These are phyloP conservation scores for Leucopsar rothschildi DNA, from an alignment of 2,113 vertebrate genomes.

Conservation along the genomic window DNA sequence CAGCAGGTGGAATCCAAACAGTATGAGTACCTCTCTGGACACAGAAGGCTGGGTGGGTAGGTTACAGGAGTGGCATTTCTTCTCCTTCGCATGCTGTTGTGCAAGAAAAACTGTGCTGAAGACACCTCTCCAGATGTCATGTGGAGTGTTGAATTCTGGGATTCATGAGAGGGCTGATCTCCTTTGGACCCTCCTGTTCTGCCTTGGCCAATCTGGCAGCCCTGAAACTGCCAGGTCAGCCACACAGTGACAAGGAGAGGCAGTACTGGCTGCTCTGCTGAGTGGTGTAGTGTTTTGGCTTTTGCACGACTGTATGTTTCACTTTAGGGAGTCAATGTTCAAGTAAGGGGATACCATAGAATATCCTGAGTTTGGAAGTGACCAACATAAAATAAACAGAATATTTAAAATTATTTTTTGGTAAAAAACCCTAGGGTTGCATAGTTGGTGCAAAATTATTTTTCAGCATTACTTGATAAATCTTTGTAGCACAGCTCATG, in stretches of 20 bases:
- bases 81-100: not conserved
- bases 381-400: not conserved
- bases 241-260: not conserved
- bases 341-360: not conserved
- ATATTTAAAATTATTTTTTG: not conserved
- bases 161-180: not conserved
- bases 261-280: not conserved
- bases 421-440: not conserved
- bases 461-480: not conserved
- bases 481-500: not conserved
- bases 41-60: not conserved
- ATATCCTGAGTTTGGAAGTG: not conserved
- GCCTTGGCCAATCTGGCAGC: not conserved
- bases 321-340: not conserved
- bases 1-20: not conserved
- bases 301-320: not conserved
- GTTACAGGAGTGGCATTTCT: not conserved
- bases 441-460: not conserved
- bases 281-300: not conserved
- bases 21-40: not conserved
- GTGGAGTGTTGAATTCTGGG: not conserved
- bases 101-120: not conserved
- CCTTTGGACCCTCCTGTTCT: rapidly evolving
- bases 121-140: too few species aligned
- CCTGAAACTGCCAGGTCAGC: not conserved